A percentile compares a stretch with the other conserved stretches of the same genome.
These are phyloP conservation scores for Deilephila elpenor DNA, from an alignment of 2,888 invertebrate genomes.

Conservation along the genomic window DNA sequence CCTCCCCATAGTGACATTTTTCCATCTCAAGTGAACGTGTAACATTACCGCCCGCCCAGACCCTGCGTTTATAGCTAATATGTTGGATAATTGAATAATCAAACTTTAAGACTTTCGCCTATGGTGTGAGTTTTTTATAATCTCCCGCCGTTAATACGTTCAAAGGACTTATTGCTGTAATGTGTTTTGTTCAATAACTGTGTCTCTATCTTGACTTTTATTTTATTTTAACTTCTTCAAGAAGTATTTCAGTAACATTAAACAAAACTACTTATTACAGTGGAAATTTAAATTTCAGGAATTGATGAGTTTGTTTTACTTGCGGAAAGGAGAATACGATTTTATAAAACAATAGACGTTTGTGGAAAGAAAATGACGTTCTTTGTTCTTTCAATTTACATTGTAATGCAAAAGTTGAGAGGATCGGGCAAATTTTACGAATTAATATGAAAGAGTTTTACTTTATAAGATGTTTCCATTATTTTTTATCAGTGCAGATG, in stretches of 20 bases:
- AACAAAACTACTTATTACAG: too few relatives aligned
- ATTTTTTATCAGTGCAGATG: too few relatives aligned
- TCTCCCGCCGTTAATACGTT: too few relatives aligned
- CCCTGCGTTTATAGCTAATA: not conserved
- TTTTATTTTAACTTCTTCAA: too few relatives aligned
- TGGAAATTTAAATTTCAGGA: too few relatives aligned
- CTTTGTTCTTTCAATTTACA: not conserved
- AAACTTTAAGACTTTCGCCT: not conserved
- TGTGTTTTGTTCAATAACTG: too few relatives aligned
- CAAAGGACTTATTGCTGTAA: too few relatives aligned
- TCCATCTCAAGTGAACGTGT: not conserved
- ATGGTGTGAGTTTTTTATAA: too few relatives aligned
- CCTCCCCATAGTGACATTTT: not conserved
- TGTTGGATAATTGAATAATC: not conserved
- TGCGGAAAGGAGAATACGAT: not conserved
- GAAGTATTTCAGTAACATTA: too few relatives aligned
- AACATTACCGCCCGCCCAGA: not conserved
- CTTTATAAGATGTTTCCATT: too few relatives aligned
- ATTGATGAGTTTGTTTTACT: not conserved
- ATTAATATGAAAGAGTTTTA: not conserved
- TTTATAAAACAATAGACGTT: conserved; percentile 1
- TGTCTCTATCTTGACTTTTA: too few relatives aligned
- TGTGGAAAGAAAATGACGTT: not conserved
- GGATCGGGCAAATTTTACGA: not conserved
- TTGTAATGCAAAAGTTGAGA: not conserved